Evolutionary conservation across 92 coral and sea anemone genomes (phyloP), one percentile per base, ranked within the genome.

Genomic region (Palythoa grandiflora): DNA sequence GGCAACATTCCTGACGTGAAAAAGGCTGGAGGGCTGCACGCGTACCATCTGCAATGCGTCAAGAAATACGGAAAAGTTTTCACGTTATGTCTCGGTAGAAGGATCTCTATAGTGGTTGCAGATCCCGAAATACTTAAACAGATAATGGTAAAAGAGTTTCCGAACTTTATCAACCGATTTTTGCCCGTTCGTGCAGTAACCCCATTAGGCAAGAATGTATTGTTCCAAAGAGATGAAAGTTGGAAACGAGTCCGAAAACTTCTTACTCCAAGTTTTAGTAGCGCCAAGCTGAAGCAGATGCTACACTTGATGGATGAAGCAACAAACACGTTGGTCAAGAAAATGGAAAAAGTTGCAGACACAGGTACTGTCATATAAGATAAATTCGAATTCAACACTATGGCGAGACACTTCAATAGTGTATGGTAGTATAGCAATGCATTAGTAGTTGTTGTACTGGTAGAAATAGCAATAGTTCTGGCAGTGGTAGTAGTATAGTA

Each of bases 221-320:
- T 20, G 37, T 12, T 38, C 3, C 9, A 19, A 47, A 75, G 35
- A 75, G 79, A 50, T 21, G 79, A 75, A 21, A 44, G n/a, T 3
- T 75, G 79, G 79, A 75, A 75, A 20, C 28, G 79, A 44, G 47
- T 75, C 8, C 79, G 79, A 20, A 75, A 20, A 8, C 5, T 51
- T 1, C 59, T 75, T 20, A 44, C 79, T n/a, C 79, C 79, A 20
- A 19, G 55, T 15, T 75, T 75, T 12, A 75, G 79, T 6, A n/a
- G 55, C 9, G 79, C 79, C 57, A 75, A 75, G 79, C 14, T 75
- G 59, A 75, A 75, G 37, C 79, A 44, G n/a, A 12, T 44, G 38
- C n/a, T 51, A 6, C 11, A 47, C 14, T 11, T 75, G 11, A 44
- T 75, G 55, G 79, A 75, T 3, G 37, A 11, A 48, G 79, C 79